Evolutionary conservation across 2,113 vertebrate species (phyloP), one percentile per base, ranked within the genome.

Genomic region (Madoqua kirkii): DNA sequence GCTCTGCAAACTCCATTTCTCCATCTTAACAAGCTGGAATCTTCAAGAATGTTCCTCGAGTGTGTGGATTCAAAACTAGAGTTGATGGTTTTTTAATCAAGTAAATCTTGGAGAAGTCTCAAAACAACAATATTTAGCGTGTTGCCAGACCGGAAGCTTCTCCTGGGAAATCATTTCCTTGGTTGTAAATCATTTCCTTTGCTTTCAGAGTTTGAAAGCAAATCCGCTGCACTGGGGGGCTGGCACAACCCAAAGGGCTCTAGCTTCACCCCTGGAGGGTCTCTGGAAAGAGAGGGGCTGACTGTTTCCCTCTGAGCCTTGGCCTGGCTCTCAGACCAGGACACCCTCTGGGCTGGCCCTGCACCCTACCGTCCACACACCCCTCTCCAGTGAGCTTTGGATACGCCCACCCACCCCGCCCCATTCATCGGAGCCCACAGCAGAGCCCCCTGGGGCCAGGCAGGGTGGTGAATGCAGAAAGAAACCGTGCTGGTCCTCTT

Each of bases 91-190:
- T n/a, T 92, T 92, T 79, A 57, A 85, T 95, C 96, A 78, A 78
- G 71, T 86, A 60, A 52, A 92, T 76, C 96, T 96, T 91, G 88
- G 55, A 81, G 71, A 36, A 59, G 89, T 87, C 92, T 92, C 97
- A 57, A 96, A 96, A 86, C 74, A 95, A 95, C 93, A 95, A 93
- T 86, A 74, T 52, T 97, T 16, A 13, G 29, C 62, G 0, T 23
- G 0, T 13, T 48, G 89, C 86, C 57, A 48, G 23, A 86, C 96
- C 84, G 78, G 89, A 84, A 57, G 2, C 81, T 4, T 87, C 67
- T 92, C n/a, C 0, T 3, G 96, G 97, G 62, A 97, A 40, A 93
- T 14, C 11, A 90, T 6, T 54, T 67, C 31, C 64, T 45, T 16
- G 13, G 71, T 59, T 71, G 7, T 23, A 17, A n/a, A n/a, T n/a